Evolutionary conservation across 1,140 invertebrate genomes (phyloP).

Genomic region (Drosophila lini): DNA sequence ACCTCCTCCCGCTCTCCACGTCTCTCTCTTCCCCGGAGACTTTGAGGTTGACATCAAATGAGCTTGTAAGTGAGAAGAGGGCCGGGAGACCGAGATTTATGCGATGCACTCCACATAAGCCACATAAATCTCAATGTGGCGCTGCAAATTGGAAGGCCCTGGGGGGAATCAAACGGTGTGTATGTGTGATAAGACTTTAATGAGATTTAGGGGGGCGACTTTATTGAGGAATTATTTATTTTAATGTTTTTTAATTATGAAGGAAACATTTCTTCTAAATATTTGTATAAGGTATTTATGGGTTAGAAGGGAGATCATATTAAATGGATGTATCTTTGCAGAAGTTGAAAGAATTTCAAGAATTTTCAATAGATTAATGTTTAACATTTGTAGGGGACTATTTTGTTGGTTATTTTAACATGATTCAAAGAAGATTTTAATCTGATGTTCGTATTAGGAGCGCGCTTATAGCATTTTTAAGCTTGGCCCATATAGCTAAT

Average conservation of each 20-base stretch:
- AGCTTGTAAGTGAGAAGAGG: slow-evolving; percentile 44
- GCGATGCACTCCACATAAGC: slow-evolving; percentile 34
- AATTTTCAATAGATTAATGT: not conserved
- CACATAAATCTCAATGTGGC: slow-evolving; percentile 54
- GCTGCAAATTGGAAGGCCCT: slow-evolving; percentile 4
- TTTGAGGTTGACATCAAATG: slow-evolving; percentile 42
- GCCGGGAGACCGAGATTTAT: slow-evolving; percentile 39
- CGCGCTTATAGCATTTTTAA: not conserved
- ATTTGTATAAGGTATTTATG: too few species aligned
- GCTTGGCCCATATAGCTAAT: too few species aligned
- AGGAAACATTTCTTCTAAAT: too few species aligned
- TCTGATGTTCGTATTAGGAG: too few species aligned
- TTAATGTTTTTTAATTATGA: not conserved
- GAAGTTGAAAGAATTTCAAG: not conserved
- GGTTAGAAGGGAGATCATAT: too few species aligned
- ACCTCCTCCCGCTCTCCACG: not conserved
- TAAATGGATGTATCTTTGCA: too few species aligned
- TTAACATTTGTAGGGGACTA: not conserved
- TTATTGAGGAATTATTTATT: slow-evolving; percentile 5
- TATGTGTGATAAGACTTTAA: slow-evolving; percentile 36
- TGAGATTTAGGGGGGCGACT: slow-evolving; percentile 3
- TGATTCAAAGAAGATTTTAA: too few species aligned
- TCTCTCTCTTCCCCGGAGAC: slow-evolving; percentile 2
- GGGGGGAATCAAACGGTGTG: not conserved
- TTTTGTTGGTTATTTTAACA: not conserved